A percentile compares a stretch with the other conserved stretches of the same genome.
Conservation (phyloP, 2,797 vertebrate species). For the Notolabrus celidotus region DNA sequence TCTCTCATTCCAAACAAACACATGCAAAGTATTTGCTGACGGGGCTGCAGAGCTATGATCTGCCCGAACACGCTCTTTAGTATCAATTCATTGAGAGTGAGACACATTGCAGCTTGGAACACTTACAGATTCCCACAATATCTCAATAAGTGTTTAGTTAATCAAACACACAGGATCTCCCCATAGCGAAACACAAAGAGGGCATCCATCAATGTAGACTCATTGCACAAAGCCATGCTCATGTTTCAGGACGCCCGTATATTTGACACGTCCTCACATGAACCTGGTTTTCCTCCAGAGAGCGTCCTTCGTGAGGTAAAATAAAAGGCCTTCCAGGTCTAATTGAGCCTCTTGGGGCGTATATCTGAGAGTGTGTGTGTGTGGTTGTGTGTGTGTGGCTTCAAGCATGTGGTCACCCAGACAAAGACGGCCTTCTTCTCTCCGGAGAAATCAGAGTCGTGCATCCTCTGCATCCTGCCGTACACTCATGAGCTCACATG, state of each 20-base stretch:
- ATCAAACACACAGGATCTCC: conserved; percentile 13
- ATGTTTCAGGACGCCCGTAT: conserved; percentile 12
- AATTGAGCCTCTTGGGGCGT: conserved; percentile 46
- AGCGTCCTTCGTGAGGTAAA: conserved; percentile 21
- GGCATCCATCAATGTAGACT: conserved; percentile 1
- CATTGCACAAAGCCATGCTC: conserved; percentile 15
- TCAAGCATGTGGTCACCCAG: conserved; percentile 39
- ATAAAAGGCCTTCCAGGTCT: conserved; percentile 49
- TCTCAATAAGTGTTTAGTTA: conserved; percentile 23
- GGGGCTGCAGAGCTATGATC: conserved; percentile 30
- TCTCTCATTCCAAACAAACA: conserved; percentile 60
- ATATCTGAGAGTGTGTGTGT: conserved; percentile 40
- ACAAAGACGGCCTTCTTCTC: conserved; percentile 65
- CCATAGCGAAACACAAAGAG: conserved; percentile 17
- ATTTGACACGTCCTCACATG: conserved; percentile 55
- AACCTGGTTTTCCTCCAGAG: conserved; percentile 42
- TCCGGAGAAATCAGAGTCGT: conserved; percentile 25
- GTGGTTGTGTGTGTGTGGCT: conserved; percentile 26
- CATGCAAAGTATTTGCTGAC: conserved; percentile 71
- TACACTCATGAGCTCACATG: conserved; percentile 27
- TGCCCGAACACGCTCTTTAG: conserved; percentile 67
- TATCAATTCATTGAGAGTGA: conserved; percentile 44
- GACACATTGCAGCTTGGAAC: conserved; percentile 17
- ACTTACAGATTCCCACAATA: conserved; percentile 18
- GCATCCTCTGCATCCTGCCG: conserved; percentile 39